Base-by-base conservation (phyloP, 2,888 invertebrate genomes). In the Ochropleura plecta region DNA sequence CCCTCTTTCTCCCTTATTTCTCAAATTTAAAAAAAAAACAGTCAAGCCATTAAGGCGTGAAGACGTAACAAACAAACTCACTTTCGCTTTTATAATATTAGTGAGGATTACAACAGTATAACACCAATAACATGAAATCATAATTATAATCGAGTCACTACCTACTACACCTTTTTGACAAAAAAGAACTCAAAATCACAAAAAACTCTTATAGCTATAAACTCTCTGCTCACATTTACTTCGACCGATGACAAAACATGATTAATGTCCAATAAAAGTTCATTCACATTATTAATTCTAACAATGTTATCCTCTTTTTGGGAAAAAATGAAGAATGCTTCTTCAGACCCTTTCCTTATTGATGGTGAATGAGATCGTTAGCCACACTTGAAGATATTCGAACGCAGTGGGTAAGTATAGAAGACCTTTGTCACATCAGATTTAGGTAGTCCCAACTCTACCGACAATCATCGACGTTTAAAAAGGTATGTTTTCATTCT, bases 211-310 rank as follows among this genome's bases (percentile, higher is more conserved):
- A 1, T 30, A 57, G 44, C 71, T 57, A 84, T 82, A 78, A 87
- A 81, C 71, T 85, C 49, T 0, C 63, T 51, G 75, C 73, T 70
- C 85, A 83, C 87, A 87, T 89, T 86, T 88, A 86, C 86, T 83
- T 57, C 77, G 18, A 82, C 44, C 91, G 93, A 90, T 92, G 94
- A 94, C 94, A 94, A 94, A 93, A 92, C 92, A 93, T 92, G 94
- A 94, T 93, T 90, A 91, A 94, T 91, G 91, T 44, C 73, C 88
- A 92, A 93, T 93, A 90, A 92, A 92, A 93, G 92, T 91, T 90
- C 90, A 93, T 92, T 89, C 88, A 82, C 83, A 82, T 92, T 93
- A 93, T 94, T 94, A 93, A 94, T 93, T 92, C 88, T 91, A 88
- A 91, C 91, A 89, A 86, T 76, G 78, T 78, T 81, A 81, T 87